Evolutionary conservation across 2,113 vertebrate genomes (phyloP).

Genomic region (Rostratula benghalensis): DNA sequence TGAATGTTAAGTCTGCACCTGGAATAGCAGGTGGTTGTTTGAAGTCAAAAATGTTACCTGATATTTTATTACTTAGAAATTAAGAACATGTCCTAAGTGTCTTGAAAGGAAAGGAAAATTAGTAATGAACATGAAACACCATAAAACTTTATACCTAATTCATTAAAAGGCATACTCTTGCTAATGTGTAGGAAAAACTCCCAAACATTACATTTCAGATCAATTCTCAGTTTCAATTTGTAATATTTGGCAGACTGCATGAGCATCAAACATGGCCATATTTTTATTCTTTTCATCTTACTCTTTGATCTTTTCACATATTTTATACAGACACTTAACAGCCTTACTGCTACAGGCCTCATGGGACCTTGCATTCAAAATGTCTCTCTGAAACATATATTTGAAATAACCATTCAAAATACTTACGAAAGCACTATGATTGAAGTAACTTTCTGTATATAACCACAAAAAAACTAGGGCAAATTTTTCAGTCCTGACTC

Average conservation of each 20-base stretch:
- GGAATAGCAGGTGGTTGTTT: neutral
- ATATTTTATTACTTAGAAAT: neutral
- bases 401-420: slow-evolving; percentile 1
- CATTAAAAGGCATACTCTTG: neutral
- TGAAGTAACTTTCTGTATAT: neutral
- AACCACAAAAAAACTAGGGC: neutral
- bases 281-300: slow-evolving; percentile 49
- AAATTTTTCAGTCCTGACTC: neutral
- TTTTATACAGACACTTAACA: neutral
- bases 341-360: neutral
- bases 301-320: slow-evolving; percentile 26
- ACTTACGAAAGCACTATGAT: neutral
- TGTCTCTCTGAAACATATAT: neutral
- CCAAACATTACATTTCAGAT: neutral
- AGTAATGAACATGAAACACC: neutral
- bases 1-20: neutral
- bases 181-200: neutral
- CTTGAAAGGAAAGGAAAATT: neutral
- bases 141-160: neutral
- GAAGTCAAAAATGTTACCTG: neutral
- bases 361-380: neutral
- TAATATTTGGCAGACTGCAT: neutral
- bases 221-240: slow-evolving; percentile 1
- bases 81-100: neutral
- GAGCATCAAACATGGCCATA: neutral